phyloP scores from a whole-genome alignment of 2,888 invertebrate species.

The Panzeria rudis region DNA sequence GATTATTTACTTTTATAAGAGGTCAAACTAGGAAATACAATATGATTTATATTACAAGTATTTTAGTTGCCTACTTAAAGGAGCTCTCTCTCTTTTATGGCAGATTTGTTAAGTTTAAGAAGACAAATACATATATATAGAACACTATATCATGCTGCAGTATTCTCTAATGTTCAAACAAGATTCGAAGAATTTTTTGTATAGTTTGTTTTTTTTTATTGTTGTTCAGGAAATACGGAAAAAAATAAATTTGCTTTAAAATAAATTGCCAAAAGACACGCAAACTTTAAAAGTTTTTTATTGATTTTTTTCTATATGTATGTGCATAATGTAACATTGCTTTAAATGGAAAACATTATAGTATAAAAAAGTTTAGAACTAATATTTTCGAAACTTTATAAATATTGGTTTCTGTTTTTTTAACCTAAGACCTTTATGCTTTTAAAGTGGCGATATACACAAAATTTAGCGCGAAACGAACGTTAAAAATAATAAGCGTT shows the following conservation, averaged over 20 bases:
- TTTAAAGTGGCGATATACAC: neutral
- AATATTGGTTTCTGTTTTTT: too few species aligned
- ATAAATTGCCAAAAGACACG: constrained; percentile 61
- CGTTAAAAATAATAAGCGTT: neutral
- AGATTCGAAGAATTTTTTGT: neutral
- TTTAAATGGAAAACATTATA: neutral
- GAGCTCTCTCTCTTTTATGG: neutral
- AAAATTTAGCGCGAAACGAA: too few species aligned
- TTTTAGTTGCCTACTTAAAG: constrained; percentile 11
- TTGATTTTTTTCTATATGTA: constrained; percentile 50
- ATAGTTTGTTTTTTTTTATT: neutral
- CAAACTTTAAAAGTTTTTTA: constrained; percentile 59
- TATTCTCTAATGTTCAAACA: constrained; percentile 3
- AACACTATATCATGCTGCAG: neutral
- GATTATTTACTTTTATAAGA: neutral
- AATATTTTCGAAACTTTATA: neutral
- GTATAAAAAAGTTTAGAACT: neutral
- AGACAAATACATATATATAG: neutral
- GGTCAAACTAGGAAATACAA: neutral
- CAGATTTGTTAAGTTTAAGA: neutral
- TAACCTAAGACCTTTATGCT: neutral
- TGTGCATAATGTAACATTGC: neutral
- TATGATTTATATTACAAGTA: constrained; percentile 17
- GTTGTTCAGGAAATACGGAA: neutral
- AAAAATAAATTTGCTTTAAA: constrained; percentile 27